A percentile compares a stretch with the other conserved stretches of the same genome.
Conservation (phyloP, 1,140 invertebrate genomes). For the Dendroctonus ponderosae region DNA sequence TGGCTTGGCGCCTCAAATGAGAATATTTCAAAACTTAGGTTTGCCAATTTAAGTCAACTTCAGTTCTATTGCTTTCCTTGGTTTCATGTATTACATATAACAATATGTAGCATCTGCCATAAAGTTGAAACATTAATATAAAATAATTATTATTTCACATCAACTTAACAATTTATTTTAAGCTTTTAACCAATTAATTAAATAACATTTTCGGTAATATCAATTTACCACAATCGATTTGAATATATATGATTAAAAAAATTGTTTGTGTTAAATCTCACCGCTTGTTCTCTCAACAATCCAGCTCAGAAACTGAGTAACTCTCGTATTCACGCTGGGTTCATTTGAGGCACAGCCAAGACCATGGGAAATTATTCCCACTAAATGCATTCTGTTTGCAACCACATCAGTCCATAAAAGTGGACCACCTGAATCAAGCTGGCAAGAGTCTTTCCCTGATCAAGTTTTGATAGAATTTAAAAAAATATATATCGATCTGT, state of each 20-base stretch:
- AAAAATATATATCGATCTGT: too few relatives aligned
- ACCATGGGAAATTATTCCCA: slow-evolving; percentile 60
- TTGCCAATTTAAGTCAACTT: too few relatives aligned
- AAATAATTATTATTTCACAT: not conserved
- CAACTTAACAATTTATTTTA: too few relatives aligned
- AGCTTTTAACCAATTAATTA: too few relatives aligned
- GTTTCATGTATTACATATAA: slow-evolving; percentile 6
- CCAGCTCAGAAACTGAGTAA: slow-evolving; percentile 57
- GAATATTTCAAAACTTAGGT: too few relatives aligned
- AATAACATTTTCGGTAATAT: too few relatives aligned
- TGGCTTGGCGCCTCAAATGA: too few relatives aligned
- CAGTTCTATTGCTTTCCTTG: not conserved
- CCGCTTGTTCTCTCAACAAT: slow-evolving; percentile 46
- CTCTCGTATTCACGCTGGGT: slow-evolving; percentile 58
- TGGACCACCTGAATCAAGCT: slow-evolving; percentile 67
- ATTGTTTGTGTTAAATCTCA: not conserved
- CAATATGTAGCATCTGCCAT: slow-evolving; percentile 12
- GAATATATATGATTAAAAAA: not conserved
- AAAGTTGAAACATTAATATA: not conserved
- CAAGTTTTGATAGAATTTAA: too few relatives aligned
- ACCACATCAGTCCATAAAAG: slow-evolving; percentile 21
- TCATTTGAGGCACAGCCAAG: slow-evolving; percentile 51
- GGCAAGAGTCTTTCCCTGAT: slow-evolving; percentile 58
- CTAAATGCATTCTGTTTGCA: slow-evolving; percentile 46
- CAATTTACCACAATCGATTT: too few relatives aligned